Base-by-base conservation (phyloP, 1,140 invertebrate species). In the Drosophila setifemur region DNA sequence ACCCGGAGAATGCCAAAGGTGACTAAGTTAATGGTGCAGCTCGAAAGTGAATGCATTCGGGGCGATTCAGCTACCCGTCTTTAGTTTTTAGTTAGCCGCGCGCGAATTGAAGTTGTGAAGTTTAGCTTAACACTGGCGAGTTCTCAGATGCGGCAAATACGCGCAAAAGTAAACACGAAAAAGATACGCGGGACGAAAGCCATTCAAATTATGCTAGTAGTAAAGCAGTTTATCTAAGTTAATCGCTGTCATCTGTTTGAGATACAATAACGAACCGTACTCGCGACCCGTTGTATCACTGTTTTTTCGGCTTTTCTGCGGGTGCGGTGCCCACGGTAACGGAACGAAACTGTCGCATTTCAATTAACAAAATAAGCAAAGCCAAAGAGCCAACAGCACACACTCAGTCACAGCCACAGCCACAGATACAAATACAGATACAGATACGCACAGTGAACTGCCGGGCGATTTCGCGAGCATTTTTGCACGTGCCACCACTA, bases 351-450 rank as follows among this genome's bases (percentile, higher is more conserved):
- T 50, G 57, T 70, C 73, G 70, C 53, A 78, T 78, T 83, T 85
- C 64, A 85, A 85, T 85, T 85, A 85, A 78, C 69, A 78, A 85
- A 83, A 78, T 77, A 83, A 83, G 63, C 78, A 83, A 81, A 82
- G 40, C 61, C 45, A 71, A 58, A 54, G 47, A 47, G 50, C 33
- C 18, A 8, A 31, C 12, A 44, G 45, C 19, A 64, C 26, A 29
- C n/a, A 52, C 26, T 28, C 39, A 37, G 25, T 50, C 28, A 49
- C 16, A 16, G 18, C 19, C 47, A 19, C 12, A 2, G 31, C 48
- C 21, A 43, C 11, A 28, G 16, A 52, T 37, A 40, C 6, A 49
- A 29, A 23, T 6, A 35, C 3, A 25, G 12, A 33, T 21, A 39
- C 12, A 39, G 2, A 53, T 14, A 58, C 47, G 26, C 12, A 55